These are phyloP conservation scores for Nibea coibor DNA, from an alignment of 2,113 vertebrate species.

Conservation along the genomic window DNA sequence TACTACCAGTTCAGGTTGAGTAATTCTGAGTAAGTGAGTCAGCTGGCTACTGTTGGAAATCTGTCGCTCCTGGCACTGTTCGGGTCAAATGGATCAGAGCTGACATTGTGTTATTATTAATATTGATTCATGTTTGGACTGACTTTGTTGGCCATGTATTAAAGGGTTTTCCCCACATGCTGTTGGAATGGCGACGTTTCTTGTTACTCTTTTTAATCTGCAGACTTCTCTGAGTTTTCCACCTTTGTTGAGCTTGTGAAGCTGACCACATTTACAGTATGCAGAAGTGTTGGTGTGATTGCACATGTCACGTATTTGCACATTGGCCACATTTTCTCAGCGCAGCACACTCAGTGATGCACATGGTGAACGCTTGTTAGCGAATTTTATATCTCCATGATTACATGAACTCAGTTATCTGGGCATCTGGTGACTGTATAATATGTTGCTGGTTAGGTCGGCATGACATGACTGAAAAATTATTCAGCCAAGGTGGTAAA, in stretches of 20 bases:
- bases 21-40: neutral
- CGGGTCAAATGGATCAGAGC: neutral
- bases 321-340: neutral
- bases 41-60: neutral
- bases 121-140: neutral
- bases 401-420: neutral
- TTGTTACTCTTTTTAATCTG: neutral
- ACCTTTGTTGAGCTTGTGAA: neutral
- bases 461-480: neutral
- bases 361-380: neutral
- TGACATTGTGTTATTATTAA: neutral
- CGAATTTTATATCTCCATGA: neutral
- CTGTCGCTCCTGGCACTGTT: neutral
- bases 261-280: neutral
- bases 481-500: neutral
- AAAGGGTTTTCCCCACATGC: neutral
- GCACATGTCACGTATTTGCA: neutral
- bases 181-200: neutral
- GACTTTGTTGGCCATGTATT: neutral
- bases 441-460: neutral
- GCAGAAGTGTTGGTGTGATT: neutral
- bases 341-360: neutral
- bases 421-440: neutral
- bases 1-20: neutral
- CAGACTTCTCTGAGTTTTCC: neutral